Evolutionary conservation across 1,140 invertebrate species (phyloP).

Genomic region (Drosophila nikananu): DNA sequence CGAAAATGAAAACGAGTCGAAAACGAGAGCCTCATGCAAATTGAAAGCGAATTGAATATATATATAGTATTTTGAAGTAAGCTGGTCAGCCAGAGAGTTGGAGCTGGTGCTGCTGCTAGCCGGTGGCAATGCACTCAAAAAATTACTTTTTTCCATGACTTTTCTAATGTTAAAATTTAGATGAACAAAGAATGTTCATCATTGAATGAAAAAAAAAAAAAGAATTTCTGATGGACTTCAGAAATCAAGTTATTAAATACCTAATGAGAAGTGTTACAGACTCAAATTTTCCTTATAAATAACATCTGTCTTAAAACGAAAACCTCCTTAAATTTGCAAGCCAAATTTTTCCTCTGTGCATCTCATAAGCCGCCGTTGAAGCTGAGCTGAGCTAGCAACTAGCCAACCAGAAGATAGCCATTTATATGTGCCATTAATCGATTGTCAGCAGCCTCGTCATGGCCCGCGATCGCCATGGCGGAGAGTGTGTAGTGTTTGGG

Average conservation of each 20-base stretch:
- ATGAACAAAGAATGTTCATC: not conserved
- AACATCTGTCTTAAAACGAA: not conserved
- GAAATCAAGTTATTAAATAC: not conserved
- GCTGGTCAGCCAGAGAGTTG: constrained; percentile 14
- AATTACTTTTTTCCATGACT: not conserved
- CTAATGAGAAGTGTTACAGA: too few species aligned
- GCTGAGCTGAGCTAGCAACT: constrained; percentile 32
- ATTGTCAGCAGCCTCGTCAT: constrained; percentile 80
- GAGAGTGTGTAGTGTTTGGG: constrained; percentile 26
- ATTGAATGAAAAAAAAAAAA: too few species aligned
- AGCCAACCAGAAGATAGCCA: constrained; percentile 80
- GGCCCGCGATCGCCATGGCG: constrained; percentile 49
- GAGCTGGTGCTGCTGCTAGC: constrained; percentile 1
- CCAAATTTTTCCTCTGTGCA: not conserved
- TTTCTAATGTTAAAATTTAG: not conserved
- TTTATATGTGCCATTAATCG: constrained; percentile 82
- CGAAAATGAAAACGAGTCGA: constrained; percentile 55
- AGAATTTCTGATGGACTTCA: not conserved
- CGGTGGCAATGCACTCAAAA: constrained; percentile 15
- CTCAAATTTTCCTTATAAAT: too few species aligned
- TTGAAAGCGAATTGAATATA: constrained; percentile 77
- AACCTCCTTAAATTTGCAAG: not conserved
- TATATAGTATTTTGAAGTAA: constrained; percentile 29
- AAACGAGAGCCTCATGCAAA: constrained; percentile 74
- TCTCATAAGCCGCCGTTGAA: constrained; percentile 7